Percentiles rank a stretch among this genome's conserved stretches.
Evolutionary conservation across 2,113 vertebrate species (phyloP).

Genomic region (Perognathus longimembris): DNA sequence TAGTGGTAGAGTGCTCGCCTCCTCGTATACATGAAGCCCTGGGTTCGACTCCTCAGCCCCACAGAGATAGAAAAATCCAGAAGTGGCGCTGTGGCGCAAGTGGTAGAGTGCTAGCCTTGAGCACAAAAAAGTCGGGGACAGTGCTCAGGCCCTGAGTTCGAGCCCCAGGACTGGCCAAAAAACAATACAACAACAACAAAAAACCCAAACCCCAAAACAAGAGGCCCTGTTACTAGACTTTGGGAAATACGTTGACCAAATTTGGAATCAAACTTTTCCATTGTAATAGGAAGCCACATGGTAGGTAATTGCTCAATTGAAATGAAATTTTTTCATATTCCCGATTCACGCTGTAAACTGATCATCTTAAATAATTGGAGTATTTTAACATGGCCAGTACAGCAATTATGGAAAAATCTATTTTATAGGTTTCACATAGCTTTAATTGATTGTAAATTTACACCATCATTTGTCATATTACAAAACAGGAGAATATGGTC

Average conservation of each 20-base stretch:
- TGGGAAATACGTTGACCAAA: slow-evolving; percentile 55
- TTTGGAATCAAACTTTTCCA: neutral
- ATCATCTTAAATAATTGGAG: neutral
- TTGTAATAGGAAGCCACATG: neutral
- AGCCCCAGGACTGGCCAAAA: no score
- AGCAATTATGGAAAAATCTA: neutral
- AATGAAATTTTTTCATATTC: neutral
- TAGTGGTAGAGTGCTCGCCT: no score
- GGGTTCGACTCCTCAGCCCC: no score
- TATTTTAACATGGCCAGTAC: neutral
- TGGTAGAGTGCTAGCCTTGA: no score
- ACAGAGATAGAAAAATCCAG: no score
- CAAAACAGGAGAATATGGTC: neutral
- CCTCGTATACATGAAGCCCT: no score
- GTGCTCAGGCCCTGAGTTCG: no score
- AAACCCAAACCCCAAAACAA: no score
- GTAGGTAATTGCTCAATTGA: slow-evolving; percentile 28
- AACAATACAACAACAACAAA: no score
- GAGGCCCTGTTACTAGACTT: neutral
- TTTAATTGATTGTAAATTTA: slow-evolving; percentile 54
- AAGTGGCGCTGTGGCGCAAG: no score
- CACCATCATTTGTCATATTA: slow-evolving; percentile 51
- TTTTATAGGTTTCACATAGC: neutral
- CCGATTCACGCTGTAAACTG: no score
- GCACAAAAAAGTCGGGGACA: no score